phyloP scores from a whole-genome alignment of 2,113 vertebrate species.

The Arothron firmamentum region DNA sequence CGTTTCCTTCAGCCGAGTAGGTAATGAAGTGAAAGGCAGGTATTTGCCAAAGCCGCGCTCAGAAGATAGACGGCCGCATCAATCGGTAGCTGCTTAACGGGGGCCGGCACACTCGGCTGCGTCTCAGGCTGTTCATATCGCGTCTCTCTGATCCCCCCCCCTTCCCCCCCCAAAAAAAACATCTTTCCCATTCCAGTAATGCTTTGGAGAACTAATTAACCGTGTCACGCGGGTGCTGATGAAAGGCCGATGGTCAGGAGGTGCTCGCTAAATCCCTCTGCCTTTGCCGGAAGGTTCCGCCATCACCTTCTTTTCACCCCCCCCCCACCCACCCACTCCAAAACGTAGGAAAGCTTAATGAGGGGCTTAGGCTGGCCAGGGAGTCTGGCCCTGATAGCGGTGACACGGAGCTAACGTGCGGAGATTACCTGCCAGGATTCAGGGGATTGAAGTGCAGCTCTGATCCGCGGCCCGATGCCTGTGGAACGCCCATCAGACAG shows the following conservation, averaged over 20 bases:
- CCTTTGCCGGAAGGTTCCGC: constrained; percentile 40
- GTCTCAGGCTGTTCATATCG: constrained; percentile 44
- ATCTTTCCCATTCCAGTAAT: constrained; percentile 29
- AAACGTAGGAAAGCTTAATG: constrained; percentile 52
- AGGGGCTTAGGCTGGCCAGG: constrained; percentile 42
- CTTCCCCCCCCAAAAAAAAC: constrained; percentile 7
- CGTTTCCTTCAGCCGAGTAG: constrained; percentile 62
- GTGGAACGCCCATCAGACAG: constrained; percentile 6
- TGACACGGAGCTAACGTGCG: constrained; percentile 38
- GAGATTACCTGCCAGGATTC: constrained; percentile 52
- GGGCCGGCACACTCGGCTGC: constrained; percentile 23
- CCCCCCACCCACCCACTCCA: not conserved
- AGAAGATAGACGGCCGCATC: constrained; percentile 55
- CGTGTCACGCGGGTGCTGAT: constrained; percentile 59
- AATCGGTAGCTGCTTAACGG: constrained; percentile 37
- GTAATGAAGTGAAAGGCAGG: constrained; percentile 69
- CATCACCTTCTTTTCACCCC: constrained; percentile 54
- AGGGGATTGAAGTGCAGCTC: constrained; percentile 11
- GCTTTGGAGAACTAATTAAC: constrained; percentile 58
- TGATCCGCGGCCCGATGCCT: constrained; percentile 26
- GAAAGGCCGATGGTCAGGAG: constrained; percentile 47
- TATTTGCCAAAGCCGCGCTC: constrained; percentile 63
- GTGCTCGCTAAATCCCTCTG: constrained; percentile 47
- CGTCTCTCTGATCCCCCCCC: constrained; percentile 14
- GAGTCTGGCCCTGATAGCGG: constrained; percentile 37